Conservation (phyloP, 2,888 invertebrate species). For the Pollenia angustigena region DNA sequence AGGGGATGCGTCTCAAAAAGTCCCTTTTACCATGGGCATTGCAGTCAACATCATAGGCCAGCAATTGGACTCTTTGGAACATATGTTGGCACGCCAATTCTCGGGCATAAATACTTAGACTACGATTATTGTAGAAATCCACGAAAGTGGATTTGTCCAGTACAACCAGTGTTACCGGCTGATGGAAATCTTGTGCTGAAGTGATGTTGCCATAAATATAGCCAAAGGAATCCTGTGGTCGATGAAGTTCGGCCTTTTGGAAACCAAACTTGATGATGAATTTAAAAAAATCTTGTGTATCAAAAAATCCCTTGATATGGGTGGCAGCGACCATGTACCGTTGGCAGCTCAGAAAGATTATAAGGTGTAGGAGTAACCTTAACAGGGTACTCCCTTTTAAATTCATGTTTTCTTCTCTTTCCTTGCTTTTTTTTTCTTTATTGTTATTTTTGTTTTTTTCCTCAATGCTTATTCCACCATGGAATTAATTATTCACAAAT, state of each 20-base stretch:
- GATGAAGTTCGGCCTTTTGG: slow-evolving; percentile 96
- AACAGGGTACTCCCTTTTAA: slow-evolving; percentile 61
- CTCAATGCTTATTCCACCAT: slow-evolving; percentile 10
- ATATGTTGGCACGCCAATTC: slow-evolving; percentile 92
- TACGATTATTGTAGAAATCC: slow-evolving; percentile 93
- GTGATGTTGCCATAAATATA: slow-evolving; percentile 98
- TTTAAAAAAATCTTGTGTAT: slow-evolving; percentile 91
- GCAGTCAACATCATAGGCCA: slow-evolving; percentile 94
- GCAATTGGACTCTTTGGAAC: slow-evolving; percentile 92
- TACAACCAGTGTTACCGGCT: slow-evolving; percentile 91
- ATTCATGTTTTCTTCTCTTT: slow-evolving; percentile 48
- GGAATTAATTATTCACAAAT: slow-evolving; percentile 23
- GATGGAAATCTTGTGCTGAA: slow-evolving; percentile 86
- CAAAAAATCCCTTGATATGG: slow-evolving; percentile 88
- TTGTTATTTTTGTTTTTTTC: neutral
- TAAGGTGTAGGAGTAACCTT: slow-evolving; percentile 60
- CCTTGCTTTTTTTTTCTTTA: slow-evolving; percentile 4
- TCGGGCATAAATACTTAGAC: slow-evolving; percentile 88
- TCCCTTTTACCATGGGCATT: slow-evolving; percentile 86
- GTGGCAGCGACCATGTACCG: slow-evolving; percentile 79
- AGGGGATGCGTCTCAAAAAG: slow-evolving; percentile 94
- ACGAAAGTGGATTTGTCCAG: slow-evolving; percentile 94
- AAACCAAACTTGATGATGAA: slow-evolving; percentile 98
- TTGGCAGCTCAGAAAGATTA: slow-evolving; percentile 28
- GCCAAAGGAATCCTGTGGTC: slow-evolving; percentile 93